Percentiles rank a stretch among this genome's conserved stretches.
These are phyloP conservation scores for Pseudomyrmex dendroicus DNA, from an alignment of 1,140 invertebrate genomes.

Conservation along the genomic window DNA sequence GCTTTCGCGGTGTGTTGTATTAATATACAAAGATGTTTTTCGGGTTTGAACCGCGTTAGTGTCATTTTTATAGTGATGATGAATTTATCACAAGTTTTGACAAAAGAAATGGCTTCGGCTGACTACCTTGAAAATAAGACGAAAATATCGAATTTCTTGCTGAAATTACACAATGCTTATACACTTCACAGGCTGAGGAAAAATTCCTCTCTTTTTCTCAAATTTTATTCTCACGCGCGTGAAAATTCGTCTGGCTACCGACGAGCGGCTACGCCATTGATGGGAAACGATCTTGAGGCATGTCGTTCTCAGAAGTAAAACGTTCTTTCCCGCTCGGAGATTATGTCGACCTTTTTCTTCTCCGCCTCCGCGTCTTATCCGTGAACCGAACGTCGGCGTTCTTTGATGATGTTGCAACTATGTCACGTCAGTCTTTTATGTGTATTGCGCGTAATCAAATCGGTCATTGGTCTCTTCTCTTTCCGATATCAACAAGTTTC, in stretches of 20 bases:
- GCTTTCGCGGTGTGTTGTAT: too few species aligned
- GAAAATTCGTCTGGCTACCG: slow-evolving; percentile 11
- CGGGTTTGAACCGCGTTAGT: too few species aligned
- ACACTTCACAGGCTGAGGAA: too few species aligned
- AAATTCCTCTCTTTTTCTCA: background rate
- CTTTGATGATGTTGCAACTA: slow-evolving; percentile 61
- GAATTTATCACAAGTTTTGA: too few species aligned
- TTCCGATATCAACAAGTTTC: background rate
- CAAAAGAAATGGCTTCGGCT: too few species aligned
- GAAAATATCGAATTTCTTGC: background rate
- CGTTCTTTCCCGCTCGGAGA: slow-evolving; percentile 54
- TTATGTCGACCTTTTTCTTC: slow-evolving; percentile 42
- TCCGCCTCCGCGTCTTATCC: slow-evolving; percentile 53
- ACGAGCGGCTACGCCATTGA: slow-evolving; percentile 69
- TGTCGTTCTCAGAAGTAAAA: slow-evolving; percentile 69
- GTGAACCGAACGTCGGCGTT: slow-evolving; percentile 53
- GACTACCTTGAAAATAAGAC: background rate
- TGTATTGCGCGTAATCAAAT: background rate
- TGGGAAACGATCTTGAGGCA: slow-evolving; percentile 59
- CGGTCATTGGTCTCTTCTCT: slow-evolving; percentile 15
- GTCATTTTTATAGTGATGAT: too few species aligned
- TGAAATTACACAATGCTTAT: background rate
- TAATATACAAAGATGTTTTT: too few species aligned
- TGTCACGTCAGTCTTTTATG: slow-evolving; percentile 33
- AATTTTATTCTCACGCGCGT: background rate